Evolutionary conservation across 2,797 vertebrate species (phyloP).

Genomic region (Botia almorhae): DNA sequence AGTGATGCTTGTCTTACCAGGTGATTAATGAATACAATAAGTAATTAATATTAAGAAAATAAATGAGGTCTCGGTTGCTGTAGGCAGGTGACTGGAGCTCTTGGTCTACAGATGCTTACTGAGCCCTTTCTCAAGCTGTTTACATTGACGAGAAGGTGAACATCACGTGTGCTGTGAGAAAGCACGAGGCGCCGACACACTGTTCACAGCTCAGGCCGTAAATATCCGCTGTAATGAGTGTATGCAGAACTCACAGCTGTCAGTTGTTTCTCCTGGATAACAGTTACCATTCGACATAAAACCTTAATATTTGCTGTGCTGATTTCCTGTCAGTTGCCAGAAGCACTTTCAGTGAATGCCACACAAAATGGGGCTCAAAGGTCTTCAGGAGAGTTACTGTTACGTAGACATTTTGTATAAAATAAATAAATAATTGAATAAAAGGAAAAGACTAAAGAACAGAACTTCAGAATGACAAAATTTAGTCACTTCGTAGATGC

Average conservation of each 20-base stretch:
- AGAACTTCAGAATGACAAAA: too few relatives aligned
- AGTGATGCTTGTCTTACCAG: background rate
- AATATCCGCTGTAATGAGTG: background rate
- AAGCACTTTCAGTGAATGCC: background rate
- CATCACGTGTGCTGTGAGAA: background rate
- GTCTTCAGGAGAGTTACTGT: too few relatives aligned
- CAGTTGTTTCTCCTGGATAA: background rate
- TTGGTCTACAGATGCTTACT: background rate
- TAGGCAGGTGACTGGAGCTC: background rate
- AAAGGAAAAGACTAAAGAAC: too few relatives aligned
- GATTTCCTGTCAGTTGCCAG: background rate
- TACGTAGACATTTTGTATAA: too few relatives aligned
- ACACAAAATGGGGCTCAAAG: too few relatives aligned
- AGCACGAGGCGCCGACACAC: background rate
- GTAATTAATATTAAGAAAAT: background rate
- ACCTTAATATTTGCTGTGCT: slow-evolving; percentile 14
- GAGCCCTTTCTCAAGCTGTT: background rate
- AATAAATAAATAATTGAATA: too few relatives aligned
- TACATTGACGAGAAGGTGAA: background rate
- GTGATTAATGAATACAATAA: background rate
- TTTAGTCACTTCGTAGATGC: too few relatives aligned
- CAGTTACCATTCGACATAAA: background rate
- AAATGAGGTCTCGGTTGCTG: background rate
- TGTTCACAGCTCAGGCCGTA: background rate
- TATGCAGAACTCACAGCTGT: slow-evolving; percentile 2